Base-by-base conservation (phyloP, 2,797 vertebrate genomes). In the Hyperoplus lanceolatus region DNA sequence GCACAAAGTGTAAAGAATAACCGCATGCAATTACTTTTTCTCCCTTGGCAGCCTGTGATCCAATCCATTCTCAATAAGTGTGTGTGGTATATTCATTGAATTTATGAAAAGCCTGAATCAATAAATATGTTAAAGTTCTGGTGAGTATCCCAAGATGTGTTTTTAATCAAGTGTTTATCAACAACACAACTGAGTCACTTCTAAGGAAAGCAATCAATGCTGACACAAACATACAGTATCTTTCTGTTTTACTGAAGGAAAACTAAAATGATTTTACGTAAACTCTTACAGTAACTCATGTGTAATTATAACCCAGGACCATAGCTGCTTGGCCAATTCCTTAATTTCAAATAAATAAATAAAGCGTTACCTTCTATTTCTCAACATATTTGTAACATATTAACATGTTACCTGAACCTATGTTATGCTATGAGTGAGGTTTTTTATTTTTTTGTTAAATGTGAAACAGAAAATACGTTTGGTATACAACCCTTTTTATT, bases 101-200 rank as follows among this genome's bases (percentile, higher is more conserved):
- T 16, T 16, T 8, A 50, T 50, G 36, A 51, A 67, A 73, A 46
- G 10, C 51, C 56, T 60, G 42, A 55, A 38, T 61, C 41, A 54
- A 0, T 42, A 16, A 8, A 9, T 11, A 42, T 1, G 38, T 43
- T 36, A 43, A 29, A 51, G 45, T 49, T 2, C 29, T 13, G 39
- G 10, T 48, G 0, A 5, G 14, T 39, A 29, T 45, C 39, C 16
- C 39, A 42, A 45, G 12, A 21, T 29, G 36, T 16, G 42, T 21
- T 3, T 59, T 43, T 3, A 29, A 29, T 43, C n/a, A 50, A 16
- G 13, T 49, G 55, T 39, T 57, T 58, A 16, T 42, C 16, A 29
- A 54, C 53, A 21, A 29, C 29, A 54, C 9, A 54, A 29, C 18
- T 54, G 13, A 36, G 12, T 56, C 8, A n/a, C 38, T 51, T 3